These are phyloP conservation scores for Drosophila meridiana DNA, from an alignment of 2,888 invertebrate genomes.

Conservation along the genomic window DNA sequence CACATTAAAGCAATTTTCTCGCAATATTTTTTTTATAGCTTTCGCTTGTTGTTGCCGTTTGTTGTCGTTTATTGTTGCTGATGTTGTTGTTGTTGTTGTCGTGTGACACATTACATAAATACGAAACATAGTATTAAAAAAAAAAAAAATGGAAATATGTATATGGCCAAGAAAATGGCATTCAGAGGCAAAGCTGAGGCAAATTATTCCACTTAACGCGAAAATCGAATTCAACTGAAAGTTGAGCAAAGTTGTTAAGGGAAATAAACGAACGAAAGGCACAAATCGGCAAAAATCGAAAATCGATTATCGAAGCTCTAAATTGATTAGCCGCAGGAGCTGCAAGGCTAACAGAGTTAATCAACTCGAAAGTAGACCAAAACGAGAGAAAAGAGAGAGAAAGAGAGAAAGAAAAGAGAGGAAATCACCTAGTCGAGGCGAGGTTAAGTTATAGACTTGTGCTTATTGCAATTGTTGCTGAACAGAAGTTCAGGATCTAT, in stretches of 20 bases:
- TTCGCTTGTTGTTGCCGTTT: conserved; percentile 39
- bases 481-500: too few relatives aligned
- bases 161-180: conserved; percentile 24
- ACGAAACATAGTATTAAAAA: conserved; percentile 15
- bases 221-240: conserved; percentile 5
- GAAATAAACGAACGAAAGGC: not conserved
- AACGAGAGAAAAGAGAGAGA: not conserved
- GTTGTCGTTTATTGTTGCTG: conserved; percentile 12
- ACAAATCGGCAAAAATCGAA: not conserved
- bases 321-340: not conserved
- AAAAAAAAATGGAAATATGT: not conserved
- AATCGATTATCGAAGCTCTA: not conserved
- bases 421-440: not conserved
- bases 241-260: too few relatives aligned
- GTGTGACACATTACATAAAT: conserved; percentile 55
- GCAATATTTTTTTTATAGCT: conserved; percentile 47
- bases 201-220: conserved; percentile 18
- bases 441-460: too few relatives aligned
- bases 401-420: not conserved
- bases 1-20: conserved; percentile 72
- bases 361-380: not conserved
- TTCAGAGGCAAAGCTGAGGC: not conserved
- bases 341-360: not conserved
- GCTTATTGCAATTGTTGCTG: too few relatives aligned
- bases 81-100: conserved; percentile 13